A percentile compares a stretch with the other conserved stretches of the same genome.
phyloP scores from a whole-genome alignment of 1,140 invertebrate genomes.

The Rhopalosiphum maidis region DNA sequence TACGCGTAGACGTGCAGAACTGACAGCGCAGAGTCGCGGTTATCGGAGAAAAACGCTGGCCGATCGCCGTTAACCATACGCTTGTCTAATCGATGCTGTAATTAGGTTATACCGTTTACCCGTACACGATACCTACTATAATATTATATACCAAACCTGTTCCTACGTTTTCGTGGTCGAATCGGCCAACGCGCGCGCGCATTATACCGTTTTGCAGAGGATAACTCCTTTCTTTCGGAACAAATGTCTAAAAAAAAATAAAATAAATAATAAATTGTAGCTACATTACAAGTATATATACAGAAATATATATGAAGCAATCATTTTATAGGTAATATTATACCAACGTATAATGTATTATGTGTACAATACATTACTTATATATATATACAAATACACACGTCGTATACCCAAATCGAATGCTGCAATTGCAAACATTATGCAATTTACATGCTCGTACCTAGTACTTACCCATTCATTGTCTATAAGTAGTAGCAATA shows the following conservation, averaged over 20 bases:
- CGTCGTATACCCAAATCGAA: background rate
- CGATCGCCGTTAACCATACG: background rate
- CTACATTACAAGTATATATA: no score
- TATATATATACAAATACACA: background rate
- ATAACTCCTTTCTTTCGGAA: slow-evolving; percentile 48
- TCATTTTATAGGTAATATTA: background rate
- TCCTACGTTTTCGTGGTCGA: background rate
- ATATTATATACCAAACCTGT: background rate
- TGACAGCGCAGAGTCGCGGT: background rate
- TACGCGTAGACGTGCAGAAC: background rate
- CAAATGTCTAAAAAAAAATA: slow-evolving; percentile 38
- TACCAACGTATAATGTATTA: background rate
- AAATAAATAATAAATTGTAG: background rate
- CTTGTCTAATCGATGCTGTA: slow-evolving; percentile 16
- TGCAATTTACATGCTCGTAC: background rate
- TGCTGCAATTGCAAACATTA: background rate
- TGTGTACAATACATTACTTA: background rate
- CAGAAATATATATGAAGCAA: background rate
- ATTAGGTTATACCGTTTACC: slow-evolving; percentile 28
- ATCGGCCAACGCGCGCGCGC: background rate
- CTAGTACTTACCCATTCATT: background rate
- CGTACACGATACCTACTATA: background rate
- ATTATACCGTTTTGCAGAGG: background rate
- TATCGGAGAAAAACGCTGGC: background rate
- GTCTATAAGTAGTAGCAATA: background rate